Percentiles rank a stretch among this genome's conserved stretches.
Evolutionary conservation across 2,797 vertebrate genomes (phyloP).

Genomic region (Menidia menidia): DNA sequence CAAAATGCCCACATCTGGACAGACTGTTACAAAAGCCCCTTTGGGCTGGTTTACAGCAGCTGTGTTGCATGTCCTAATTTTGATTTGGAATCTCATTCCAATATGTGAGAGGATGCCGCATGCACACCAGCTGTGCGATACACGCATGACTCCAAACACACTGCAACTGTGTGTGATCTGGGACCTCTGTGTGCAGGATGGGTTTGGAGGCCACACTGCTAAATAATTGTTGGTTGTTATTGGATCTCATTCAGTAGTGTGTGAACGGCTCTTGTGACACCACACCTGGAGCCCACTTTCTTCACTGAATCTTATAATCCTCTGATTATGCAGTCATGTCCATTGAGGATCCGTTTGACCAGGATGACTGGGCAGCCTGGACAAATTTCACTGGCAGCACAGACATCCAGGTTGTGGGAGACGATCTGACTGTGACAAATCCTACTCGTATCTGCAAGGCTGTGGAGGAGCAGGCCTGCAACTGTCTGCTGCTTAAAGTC

Average conservation of each 20-base stretch:
- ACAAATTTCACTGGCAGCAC: slow-evolving; percentile 87
- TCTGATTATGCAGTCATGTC: slow-evolving; percentile 86
- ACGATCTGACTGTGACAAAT: slow-evolving; percentile 96
- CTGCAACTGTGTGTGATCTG: neutral
- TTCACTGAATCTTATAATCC: slow-evolving; percentile 12
- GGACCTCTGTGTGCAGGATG: no score
- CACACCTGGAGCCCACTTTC: neutral
- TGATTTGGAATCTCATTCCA: neutral
- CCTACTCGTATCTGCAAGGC: slow-evolving; percentile 92
- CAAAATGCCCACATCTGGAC: neutral
- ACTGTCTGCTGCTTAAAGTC: slow-evolving; percentile 97
- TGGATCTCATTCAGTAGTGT: no score
- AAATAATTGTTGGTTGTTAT: no score
- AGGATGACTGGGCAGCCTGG: slow-evolving; percentile 97
- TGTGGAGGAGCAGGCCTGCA: slow-evolving; percentile 90
- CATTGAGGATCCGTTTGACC: slow-evolving; percentile 97
- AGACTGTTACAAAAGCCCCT: neutral
- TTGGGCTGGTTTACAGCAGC: neutral
- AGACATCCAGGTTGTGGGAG: slow-evolving; percentile 94
- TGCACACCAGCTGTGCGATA: neutral
- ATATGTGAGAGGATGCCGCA: neutral
- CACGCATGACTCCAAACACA: neutral
- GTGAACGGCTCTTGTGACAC: neutral
- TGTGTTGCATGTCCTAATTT: neutral
- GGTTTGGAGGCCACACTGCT: no score